phyloP scores from a whole-genome alignment of 2,797 vertebrate genomes.

The Falco novaeseelandiae region DNA sequence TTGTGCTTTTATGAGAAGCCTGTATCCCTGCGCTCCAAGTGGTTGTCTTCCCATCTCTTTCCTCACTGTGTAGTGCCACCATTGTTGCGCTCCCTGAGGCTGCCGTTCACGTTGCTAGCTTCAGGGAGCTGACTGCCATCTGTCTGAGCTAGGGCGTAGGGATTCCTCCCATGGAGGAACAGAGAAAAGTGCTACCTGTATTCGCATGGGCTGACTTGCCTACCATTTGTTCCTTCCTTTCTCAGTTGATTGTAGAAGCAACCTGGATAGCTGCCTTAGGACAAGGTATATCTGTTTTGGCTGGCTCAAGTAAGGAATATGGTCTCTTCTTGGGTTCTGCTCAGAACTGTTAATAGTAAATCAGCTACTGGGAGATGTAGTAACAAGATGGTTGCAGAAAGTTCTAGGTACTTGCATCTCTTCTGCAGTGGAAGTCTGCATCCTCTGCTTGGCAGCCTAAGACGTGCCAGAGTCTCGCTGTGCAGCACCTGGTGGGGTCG shows the following conservation, averaged over 20 bases:
- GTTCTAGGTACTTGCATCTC: neutral
- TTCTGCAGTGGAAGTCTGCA: neutral
- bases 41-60: neutral
- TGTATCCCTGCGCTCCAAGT: neutral
- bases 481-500: fast-evolving
- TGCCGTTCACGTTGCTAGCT: neutral
- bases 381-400: neutral
- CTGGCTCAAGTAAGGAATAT: neutral
- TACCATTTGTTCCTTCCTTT: neutral
- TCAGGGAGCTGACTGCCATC: neutral
- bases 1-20: neutral
- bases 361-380: neutral
- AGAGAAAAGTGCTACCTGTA: neutral
- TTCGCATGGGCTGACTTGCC: neutral
- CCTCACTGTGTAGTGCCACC: neutral
- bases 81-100: neutral
- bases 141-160: neutral
- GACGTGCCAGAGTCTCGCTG: fast-evolving
- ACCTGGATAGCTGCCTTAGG: neutral
- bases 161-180: neutral
- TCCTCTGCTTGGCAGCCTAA: neutral
- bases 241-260: neutral
- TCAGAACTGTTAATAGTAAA: neutral
- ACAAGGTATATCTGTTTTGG: neutral
- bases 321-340: neutral